A percentile compares a stretch with the other conserved stretches of the same genome.
These are phyloP conservation scores for Adelognathus sp. DNA, from an alignment of 2,888 invertebrate genomes.

Conservation along the genomic window DNA sequence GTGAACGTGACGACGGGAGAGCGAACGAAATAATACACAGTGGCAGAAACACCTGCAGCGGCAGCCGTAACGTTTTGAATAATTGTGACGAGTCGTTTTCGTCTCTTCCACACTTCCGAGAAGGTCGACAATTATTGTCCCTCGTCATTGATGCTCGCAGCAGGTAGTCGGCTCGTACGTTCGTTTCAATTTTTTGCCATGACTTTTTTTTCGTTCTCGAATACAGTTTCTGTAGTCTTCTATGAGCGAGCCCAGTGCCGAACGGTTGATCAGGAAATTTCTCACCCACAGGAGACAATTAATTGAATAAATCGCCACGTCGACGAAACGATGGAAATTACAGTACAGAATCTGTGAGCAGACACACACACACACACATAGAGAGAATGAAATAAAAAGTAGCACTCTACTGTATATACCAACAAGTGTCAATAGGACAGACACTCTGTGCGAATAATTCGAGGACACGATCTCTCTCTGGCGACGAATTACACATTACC, in stretches of 20 bases:
- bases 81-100: slow-evolving; percentile 47
- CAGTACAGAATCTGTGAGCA: background rate
- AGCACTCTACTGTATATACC: no score
- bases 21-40: slow-evolving; percentile 22
- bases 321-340: slow-evolving; percentile 17
- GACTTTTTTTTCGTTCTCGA: slow-evolving; percentile 5
- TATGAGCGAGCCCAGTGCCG: no score
- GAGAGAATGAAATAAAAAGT: background rate
- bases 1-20: slow-evolving; percentile 6
- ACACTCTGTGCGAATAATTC: background rate
- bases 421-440: background rate
- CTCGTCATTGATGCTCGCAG: slow-evolving; percentile 9
- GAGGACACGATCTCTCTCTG: background rate
- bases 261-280: background rate
- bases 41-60: slow-evolving; percentile 30
- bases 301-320: slow-evolving; percentile 21
- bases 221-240: background rate
- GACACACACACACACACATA: background rate
- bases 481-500: background rate
- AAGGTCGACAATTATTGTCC: slow-evolving; percentile 34
- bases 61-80: slow-evolving; percentile 53
- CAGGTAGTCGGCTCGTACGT: background rate
- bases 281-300: background rate
- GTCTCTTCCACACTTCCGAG: no score
- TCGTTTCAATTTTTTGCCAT: background rate